Evolutionary conservation across 2,797 vertebrate species (phyloP), one percentile per base, ranked within the genome.

Genomic region (Microctenopoma lineatum): DNA sequence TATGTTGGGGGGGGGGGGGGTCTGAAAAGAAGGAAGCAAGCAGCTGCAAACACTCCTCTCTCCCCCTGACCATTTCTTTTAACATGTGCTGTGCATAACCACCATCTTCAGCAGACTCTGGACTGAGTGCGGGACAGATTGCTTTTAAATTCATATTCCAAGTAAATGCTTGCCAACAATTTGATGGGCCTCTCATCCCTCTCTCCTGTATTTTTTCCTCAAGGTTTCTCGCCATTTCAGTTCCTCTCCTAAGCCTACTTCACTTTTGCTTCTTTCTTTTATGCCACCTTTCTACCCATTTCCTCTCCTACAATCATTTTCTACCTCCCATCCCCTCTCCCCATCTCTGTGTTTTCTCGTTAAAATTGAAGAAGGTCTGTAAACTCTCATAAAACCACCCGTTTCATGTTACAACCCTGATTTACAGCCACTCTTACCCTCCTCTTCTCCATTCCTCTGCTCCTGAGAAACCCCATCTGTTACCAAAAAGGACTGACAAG

Each of bases 361-460:
- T 88, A 88, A 89, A 89, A 81, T 74, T 82, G 56, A 85, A 71
- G 75, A 76, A 50, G 83, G 80, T 87, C 72, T 87, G 81, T 86
- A 92, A 91, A 90, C 74, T 67, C 86, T 84, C 87, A 87, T 91
- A 89, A 90, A 92, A 83, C 62, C 53, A 80, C 65, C 53, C 57
- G 10, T 83, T 88, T 86, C 84, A 75, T 75, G 65, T 80, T 66
- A 64, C 75, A 75, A 63, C 51, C n/a, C 71, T 84, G 88, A 89
- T 91, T 92, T 90, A 92, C 73, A 73, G 66, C 73, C 70, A 5
- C 47, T 45, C 42, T 45, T 26, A 61, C 36, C 66, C 68, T 50
- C 66, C 59, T 53, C 18, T 55, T 56, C 61, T 36, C 16, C 13
- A 59, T 44, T 50, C 53, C 64, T 57, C 68, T 9, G 32, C 68